Evolutionary conservation across 2,888 invertebrate genomes (phyloP), one percentile per base, ranked within the genome.

Genomic region (Panopea generosa): DNA sequence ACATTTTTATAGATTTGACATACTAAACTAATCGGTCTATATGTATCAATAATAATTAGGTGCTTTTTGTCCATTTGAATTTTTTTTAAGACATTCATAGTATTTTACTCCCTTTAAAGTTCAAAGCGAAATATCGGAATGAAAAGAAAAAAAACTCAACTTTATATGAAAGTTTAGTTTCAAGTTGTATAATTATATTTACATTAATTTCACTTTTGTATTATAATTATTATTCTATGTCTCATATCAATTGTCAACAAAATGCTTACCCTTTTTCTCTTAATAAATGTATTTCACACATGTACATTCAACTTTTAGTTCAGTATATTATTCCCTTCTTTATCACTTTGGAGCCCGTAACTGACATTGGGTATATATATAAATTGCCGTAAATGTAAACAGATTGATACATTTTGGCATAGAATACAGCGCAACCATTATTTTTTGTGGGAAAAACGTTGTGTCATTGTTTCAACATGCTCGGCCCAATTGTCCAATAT

Each of bases 71-170:
- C 40, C 40, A 40, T 40, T 40, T 40, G 40, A 40, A 40, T 16
- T 40, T 40, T 40, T 40, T 40, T 40, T 40, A 16, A n/a, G n/a
- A n/a, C n/a, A n/a, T n/a, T n/a, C n/a, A n/a, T n/a, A n/a, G n/a
- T n/a, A n/a, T n/a, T n/a, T n/a, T n/a, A n/a, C n/a, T n/a, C n/a
- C n/a, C n/a, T n/a, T n/a, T n/a, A n/a, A n/a, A n/a, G n/a, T n/a
- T n/a, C n/a, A n/a, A n/a, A n/a, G n/a, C n/a, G n/a, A n/a, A n/a
- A n/a, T n/a, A n/a, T n/a, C n/a, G n/a, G 40, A 40, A 40, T 40
- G 40, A 40, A 40, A 40, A 40, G 40, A 40, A 40, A 40, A n/a
- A 40, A 40, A 40, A 40, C 40, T 40, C 40, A 40, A 40, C 40
- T 40, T 40, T 40, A 40, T 40, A 16, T 40, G 40, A 40, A 40